These are phyloP conservation scores for Coelogynopora nodosa DNA, from an alignment of 2,888 invertebrate species.

Conservation along the genomic window DNA sequence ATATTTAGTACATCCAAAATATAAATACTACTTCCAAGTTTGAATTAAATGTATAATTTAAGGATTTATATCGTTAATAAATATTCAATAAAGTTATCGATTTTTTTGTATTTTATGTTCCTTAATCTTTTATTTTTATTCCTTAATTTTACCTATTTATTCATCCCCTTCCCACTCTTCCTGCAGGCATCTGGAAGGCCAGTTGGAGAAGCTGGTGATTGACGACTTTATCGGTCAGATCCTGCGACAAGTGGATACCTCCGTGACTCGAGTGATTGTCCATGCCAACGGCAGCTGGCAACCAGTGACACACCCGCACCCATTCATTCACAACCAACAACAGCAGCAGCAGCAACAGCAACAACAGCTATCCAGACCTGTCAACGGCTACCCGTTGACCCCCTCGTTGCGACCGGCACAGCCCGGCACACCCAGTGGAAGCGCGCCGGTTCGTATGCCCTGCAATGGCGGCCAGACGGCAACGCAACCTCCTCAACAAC, in stretches of 20 bases:
- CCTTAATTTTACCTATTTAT: too few relatives aligned
- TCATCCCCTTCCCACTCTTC: too few relatives aligned
- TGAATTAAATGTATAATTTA: too few relatives aligned
- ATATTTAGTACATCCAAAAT: too few relatives aligned
- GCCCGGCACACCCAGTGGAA: background rate
- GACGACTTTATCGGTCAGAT: slow-evolving; percentile 26
- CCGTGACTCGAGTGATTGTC: slow-evolving; percentile 21
- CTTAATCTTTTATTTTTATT: too few relatives aligned
- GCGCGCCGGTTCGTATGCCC: background rate
- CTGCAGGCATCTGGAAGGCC: background rate
- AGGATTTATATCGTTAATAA: too few relatives aligned
- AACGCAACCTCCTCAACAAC: background rate
- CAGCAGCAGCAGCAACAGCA: background rate
- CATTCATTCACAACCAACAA: background rate
- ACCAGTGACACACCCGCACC: background rate
- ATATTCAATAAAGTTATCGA: too few relatives aligned
- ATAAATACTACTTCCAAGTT: too few relatives aligned
- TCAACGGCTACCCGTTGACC: background rate
- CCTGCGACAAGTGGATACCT: background rate
- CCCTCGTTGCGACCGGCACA: background rate
- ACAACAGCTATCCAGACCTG: background rate
- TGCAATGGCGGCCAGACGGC: background rate
- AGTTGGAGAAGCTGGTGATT: slow-evolving; percentile 6
- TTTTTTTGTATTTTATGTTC: too few relatives aligned
- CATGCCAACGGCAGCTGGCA: slow-evolving; percentile 20